Evolutionary conservation across 2,888 invertebrate species (phyloP).

Genomic region (Branchipolynoe longqiensis): DNA sequence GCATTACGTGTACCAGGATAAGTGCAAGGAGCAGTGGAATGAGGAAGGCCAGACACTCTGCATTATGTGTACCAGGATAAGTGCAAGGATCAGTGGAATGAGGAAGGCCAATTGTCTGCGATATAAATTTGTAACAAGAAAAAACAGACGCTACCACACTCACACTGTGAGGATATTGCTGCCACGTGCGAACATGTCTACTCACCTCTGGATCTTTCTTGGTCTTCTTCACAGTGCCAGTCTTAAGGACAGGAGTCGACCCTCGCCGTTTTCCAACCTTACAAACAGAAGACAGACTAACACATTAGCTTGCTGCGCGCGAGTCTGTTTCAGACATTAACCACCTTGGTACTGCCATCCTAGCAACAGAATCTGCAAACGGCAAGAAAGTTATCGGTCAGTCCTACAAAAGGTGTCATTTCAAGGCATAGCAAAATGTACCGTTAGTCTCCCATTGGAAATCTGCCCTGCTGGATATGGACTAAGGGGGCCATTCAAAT

Average conservation of each 20-base stretch:
- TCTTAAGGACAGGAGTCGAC: slow-evolving; percentile 90
- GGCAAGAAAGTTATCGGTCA: slow-evolving; percentile 13
- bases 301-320: slow-evolving; percentile 40
- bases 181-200: not conserved
- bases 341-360: slow-evolving; percentile 32
- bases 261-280: slow-evolving; percentile 82
- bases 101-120: too few relatives aligned
- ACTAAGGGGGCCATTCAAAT: too few relatives aligned
- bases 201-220: slow-evolving; percentile 82
- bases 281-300: slow-evolving; percentile 44
- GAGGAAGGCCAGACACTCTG: too few relatives aligned
- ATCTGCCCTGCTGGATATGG: too few relatives aligned
- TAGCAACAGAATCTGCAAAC: slow-evolving; percentile 26
- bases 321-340: slow-evolving; percentile 28
- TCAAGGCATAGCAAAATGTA: not conserved
- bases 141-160: too few relatives aligned
- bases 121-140: too few relatives aligned
- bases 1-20: too few relatives aligned
- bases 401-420: not conserved
- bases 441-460: too few relatives aligned
- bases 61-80: too few relatives aligned
- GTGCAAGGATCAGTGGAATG: too few relatives aligned
- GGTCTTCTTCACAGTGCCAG: slow-evolving; percentile 93
- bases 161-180: too few relatives aligned
- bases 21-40: too few relatives aligned